These are phyloP conservation scores for Drosophila persimilis DNA, from an alignment of 1,140 invertebrate genomes.

Conservation along the genomic window DNA sequence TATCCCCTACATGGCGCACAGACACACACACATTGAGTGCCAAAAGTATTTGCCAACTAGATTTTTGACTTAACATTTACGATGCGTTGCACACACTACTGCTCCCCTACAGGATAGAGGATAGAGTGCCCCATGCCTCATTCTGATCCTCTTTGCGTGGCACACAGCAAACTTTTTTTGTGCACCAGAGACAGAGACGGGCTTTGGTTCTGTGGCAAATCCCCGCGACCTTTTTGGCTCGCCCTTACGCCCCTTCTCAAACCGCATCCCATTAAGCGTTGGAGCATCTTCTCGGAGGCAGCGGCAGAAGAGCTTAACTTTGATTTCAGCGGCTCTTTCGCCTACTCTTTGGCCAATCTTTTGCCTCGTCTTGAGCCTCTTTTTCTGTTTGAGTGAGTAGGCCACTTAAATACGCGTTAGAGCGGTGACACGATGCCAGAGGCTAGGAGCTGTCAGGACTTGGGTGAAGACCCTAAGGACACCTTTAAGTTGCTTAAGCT, in stretches of 20 bases:
- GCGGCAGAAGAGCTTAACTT: slow-evolving; percentile 32
- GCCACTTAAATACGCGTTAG: slow-evolving; percentile 73
- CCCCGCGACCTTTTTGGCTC: slow-evolving; percentile 28
- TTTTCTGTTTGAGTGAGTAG: slow-evolving; percentile 56
- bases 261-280: slow-evolving; percentile 58
- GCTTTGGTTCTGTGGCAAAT: slow-evolving; percentile 41
- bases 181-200: slow-evolving; percentile 14
- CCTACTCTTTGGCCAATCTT: background rate
- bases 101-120: too few species aligned
- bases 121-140: slow-evolving; percentile 16
- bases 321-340: slow-evolving; percentile 34
- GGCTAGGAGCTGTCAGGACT: slow-evolving; percentile 26
- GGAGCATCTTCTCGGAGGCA: slow-evolving; percentile 22
- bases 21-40: slow-evolving; percentile 24
- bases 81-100: slow-evolving; percentile 22
- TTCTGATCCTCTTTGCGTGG: slow-evolving; percentile 46
- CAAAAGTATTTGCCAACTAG: slow-evolving; percentile 77
- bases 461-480: background rate
- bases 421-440: slow-evolving; percentile 46
- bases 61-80: slow-evolving; percentile 75
- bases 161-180: background rate
- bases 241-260: slow-evolving; percentile 14
- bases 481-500: too few species aligned
- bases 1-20: slow-evolving; percentile 24
- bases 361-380: slow-evolving; percentile 9